Percentiles rank a stretch among this genome's conserved stretches.
phyloP scores from a whole-genome alignment of 2,888 invertebrate species.

The Gonocerus acuteangulatus region DNA sequence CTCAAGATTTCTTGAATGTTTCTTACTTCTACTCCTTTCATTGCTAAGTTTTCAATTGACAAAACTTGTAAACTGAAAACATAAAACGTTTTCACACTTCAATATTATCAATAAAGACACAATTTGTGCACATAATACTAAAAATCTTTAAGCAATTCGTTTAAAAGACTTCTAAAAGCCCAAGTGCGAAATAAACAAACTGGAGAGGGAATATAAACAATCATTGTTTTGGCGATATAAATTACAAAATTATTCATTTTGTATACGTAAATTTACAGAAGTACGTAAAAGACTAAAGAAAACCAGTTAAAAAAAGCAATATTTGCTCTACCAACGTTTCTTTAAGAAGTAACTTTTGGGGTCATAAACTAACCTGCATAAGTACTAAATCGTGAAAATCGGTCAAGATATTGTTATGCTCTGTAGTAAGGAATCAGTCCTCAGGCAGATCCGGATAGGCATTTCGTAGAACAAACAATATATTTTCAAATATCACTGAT shows the following conservation, averaged over 20 bases:
- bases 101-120: too few species aligned
- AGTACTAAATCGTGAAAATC: background rate
- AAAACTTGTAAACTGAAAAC: background rate
- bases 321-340: too few species aligned
- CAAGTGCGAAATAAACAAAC: background rate
- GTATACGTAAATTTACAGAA: too few species aligned
- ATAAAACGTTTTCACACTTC: background rate
- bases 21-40: background rate
- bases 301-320: too few species aligned
- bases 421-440: background rate
- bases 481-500: background rate
- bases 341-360: conserved; percentile 6
- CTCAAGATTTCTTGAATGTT: background rate
- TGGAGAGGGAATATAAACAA: background rate
- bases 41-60: background rate
- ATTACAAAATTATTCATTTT: too few species aligned
- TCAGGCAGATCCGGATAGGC: background rate
- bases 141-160: too few species aligned
- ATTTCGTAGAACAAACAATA: background rate
- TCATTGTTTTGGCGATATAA: background rate
- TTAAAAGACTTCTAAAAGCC: background rate
- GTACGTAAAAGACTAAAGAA: too few species aligned
- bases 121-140: too few species aligned
- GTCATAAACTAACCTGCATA: conserved; percentile 19
- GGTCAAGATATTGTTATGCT: background rate